Conservation (phyloP, 1,140 invertebrate species). For the Thaumatotibia leucotreta region DNA sequence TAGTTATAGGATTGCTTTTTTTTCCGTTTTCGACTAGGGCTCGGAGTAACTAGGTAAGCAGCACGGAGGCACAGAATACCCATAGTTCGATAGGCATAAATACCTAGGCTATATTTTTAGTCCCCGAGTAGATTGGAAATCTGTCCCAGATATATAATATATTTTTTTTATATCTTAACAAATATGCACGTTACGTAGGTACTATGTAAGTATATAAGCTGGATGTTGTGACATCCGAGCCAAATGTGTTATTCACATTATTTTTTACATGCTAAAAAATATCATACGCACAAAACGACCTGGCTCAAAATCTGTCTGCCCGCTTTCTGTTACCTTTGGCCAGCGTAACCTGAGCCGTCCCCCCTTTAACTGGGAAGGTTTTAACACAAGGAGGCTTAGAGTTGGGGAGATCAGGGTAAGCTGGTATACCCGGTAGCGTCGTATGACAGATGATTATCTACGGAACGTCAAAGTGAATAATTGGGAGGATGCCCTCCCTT, state of each 20-base stretch:
- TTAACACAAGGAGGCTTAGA: conserved; percentile 13
- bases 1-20: too few relatives aligned
- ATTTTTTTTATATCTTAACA: too few relatives aligned
- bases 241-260: background rate
- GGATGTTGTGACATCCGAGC: too few relatives aligned
- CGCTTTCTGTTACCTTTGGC: conserved; percentile 40
- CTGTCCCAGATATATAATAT: too few relatives aligned
- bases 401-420: conserved; percentile 30
- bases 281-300: conserved; percentile 49
- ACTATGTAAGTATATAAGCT: too few relatives aligned
- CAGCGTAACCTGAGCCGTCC: conserved; percentile 33
- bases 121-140: too few relatives aligned
- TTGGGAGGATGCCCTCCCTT: conserved; percentile 45
- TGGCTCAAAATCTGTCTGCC: conserved; percentile 55
- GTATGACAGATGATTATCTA: conserved; percentile 74
- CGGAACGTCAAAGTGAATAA: conserved; percentile 72
- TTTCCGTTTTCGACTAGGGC: too few relatives aligned
- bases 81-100: too few relatives aligned
- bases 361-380: background rate
- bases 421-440: conserved; percentile 49
- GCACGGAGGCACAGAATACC: too few relatives aligned
- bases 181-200: too few relatives aligned
- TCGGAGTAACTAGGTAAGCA: too few relatives aligned
- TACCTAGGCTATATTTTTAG: too few relatives aligned
- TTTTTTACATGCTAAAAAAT: conserved; percentile 1